These are phyloP conservation scores for Glyphotaelius pellucidus DNA, from an alignment of 2,888 invertebrate species.

Conservation along the genomic window DNA sequence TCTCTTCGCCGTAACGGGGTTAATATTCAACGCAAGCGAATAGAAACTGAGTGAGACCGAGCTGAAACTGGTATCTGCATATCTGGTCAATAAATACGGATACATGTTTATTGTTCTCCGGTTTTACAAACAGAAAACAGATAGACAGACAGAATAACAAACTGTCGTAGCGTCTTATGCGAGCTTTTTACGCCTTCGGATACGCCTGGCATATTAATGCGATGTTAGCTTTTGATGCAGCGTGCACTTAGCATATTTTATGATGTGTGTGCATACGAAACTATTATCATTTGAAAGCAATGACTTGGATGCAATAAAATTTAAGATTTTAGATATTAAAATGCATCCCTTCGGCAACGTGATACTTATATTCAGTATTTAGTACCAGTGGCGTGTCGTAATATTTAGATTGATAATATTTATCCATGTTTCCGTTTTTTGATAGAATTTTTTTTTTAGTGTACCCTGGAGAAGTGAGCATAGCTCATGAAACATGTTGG, in stretches of 20 bases:
- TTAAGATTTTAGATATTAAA: background rate
- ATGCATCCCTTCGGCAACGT: background rate
- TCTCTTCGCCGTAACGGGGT: conserved; percentile 36
- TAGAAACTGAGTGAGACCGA: background rate
- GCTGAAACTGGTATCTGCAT: background rate
- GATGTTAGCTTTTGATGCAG: background rate
- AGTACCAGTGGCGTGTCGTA: background rate
- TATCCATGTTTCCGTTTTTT: background rate
- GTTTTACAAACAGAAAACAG: background rate
- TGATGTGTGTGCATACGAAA: background rate
- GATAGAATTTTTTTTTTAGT: background rate
- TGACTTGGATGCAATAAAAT: background rate
- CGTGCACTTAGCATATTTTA: conserved; percentile 5
- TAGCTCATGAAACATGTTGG: too few relatives aligned
- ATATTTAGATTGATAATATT: background rate
- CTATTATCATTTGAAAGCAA: background rate
- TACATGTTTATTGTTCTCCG: conserved; percentile 33
- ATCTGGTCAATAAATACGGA: conserved; percentile 30
- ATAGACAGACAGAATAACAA: conserved; percentile 36
- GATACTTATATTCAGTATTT: background rate
- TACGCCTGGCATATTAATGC: conserved; percentile 13
- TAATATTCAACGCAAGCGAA: conserved; percentile 35
- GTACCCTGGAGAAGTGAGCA: too few relatives aligned
- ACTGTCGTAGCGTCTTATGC: background rate
- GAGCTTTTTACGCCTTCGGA: conserved; percentile 19